These are phyloP conservation scores for Cygnus atratus DNA, from an alignment of 2,113 vertebrate species.

Conservation along the genomic window DNA sequence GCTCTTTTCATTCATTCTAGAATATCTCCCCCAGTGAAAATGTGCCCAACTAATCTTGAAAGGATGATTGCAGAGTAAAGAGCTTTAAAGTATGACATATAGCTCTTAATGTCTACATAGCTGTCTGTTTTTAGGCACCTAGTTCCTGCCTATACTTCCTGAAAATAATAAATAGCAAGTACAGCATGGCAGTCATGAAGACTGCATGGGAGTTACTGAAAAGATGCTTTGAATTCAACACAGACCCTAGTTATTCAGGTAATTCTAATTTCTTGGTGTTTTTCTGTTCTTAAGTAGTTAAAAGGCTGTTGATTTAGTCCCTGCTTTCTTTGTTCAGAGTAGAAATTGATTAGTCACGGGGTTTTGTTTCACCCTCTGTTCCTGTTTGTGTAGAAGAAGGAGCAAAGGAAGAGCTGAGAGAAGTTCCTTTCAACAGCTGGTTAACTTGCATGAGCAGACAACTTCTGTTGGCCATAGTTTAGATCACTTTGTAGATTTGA, in stretches of 20 bases:
- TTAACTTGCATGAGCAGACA: neutral
- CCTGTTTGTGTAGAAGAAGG: neutral
- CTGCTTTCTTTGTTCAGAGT: neutral
- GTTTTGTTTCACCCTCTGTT: neutral
- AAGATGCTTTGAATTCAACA: neutral
- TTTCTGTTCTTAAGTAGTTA: neutral
- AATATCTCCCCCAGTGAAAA: neutral
- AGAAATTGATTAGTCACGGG: neutral
- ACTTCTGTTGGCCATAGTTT: neutral
- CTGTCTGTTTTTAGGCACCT: neutral
- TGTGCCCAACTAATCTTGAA: neutral
- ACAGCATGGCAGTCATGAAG: neutral
- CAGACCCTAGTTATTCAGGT: neutral
- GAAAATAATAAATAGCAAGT: neutral
- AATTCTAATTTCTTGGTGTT: neutral
- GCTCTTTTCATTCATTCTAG: neutral
- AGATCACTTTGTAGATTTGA: neutral
- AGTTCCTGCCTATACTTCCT: neutral
- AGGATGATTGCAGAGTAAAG: neutral
- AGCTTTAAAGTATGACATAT: neutral
- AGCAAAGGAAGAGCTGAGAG: neutral
- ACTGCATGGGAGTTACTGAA: neutral
- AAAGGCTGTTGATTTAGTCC: neutral
- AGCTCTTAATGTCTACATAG: neutral
- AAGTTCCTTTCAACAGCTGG: neutral